Conservation (phyloP, 2,113 vertebrate species). For the Panthera uncia region DNA sequence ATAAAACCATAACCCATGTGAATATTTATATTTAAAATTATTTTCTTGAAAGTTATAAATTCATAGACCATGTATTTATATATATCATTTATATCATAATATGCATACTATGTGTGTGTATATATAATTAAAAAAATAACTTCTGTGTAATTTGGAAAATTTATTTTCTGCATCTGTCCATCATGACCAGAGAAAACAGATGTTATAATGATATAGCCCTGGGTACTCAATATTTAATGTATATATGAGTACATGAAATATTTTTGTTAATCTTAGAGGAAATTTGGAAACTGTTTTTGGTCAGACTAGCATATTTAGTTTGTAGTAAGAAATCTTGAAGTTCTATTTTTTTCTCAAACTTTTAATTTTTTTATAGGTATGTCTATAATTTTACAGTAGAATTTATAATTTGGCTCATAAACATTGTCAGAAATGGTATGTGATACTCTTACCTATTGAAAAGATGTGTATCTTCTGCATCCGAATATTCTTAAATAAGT, state of each 20-base stretch:
- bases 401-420: background rate
- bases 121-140: background rate
- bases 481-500: background rate
- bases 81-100: background rate
- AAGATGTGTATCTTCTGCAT: background rate
- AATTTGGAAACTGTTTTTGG: background rate
- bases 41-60: constrained; percentile 36
- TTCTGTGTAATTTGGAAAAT: background rate
- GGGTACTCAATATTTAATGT: background rate
- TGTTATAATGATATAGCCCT: background rate
- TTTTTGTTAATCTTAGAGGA: constrained; percentile 13
- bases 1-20: background rate
- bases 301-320: background rate
- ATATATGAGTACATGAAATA: background rate
- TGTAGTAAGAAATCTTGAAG: background rate
- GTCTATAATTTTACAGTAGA: background rate
- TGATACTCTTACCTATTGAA: background rate
- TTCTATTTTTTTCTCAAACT: background rate
- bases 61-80: background rate
- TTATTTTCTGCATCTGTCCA: background rate
- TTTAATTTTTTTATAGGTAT: background rate
- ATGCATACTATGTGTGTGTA: background rate
- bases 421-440: background rate
- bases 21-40: background rate
- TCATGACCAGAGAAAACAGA: background rate